Evolutionary conservation across 2,888 invertebrate genomes (phyloP).

Genomic region (Lycophotia porphyrea): DNA sequence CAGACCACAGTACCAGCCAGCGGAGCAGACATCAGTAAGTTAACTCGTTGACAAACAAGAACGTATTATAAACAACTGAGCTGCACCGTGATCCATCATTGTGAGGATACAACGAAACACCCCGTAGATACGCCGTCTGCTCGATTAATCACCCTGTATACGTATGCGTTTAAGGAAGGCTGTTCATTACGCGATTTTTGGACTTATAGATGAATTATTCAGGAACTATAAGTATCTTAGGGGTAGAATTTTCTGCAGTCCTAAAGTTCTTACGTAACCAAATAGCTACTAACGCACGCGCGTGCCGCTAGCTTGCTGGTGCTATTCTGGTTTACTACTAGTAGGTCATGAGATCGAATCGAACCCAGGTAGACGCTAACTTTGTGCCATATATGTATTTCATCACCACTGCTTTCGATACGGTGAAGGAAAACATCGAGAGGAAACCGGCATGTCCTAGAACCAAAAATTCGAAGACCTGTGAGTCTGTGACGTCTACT

Average conservation of each 20-base stretch:
- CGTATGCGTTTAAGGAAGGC: conserved; percentile 70
- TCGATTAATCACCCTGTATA: conserved; percentile 84
- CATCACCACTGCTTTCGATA: not conserved
- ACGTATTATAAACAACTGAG: conserved; percentile 62
- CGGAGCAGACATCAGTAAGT: conserved; percentile 51
- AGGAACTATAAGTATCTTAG: not conserved
- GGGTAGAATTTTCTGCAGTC: not conserved
- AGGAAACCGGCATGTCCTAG: not conserved
- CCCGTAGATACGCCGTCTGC: conserved; percentile 82
- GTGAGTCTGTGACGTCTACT: not conserved
- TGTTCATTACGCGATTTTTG: conserved; percentile 57
- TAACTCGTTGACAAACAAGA: conserved; percentile 62
- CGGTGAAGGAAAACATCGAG: not conserved
- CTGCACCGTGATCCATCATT: conserved; percentile 83
- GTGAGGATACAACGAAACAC: conserved; percentile 82
- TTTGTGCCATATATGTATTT: not conserved
- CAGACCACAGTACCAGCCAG: conserved; percentile 1
- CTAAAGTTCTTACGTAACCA: not conserved
- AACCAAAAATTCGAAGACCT: not conserved
- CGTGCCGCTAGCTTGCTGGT: no score
- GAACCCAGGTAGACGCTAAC: not conserved
- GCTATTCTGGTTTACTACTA: not conserved
- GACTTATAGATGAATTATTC: not conserved
- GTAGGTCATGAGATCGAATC: no score
- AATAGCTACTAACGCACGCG: no score